These are phyloP conservation scores for Phrynocephalus forsythii DNA, from an alignment of 2,797 vertebrate species.

Conservation along the genomic window DNA sequence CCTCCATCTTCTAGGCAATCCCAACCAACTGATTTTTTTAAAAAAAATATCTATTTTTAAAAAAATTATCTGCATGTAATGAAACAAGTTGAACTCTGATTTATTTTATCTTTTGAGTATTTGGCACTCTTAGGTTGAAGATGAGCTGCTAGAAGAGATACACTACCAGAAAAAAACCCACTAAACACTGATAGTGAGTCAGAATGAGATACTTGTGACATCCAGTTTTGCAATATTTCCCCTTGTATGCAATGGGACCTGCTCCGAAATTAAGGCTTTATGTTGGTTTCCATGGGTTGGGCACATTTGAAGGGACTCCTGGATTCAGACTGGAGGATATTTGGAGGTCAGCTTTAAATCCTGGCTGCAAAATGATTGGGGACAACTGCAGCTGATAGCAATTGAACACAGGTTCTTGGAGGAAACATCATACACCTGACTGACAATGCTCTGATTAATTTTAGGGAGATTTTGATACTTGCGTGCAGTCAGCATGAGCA, in stretches of 20 bases:
- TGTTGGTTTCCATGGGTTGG: not conserved
- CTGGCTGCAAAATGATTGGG: not conserved
- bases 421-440: not conserved
- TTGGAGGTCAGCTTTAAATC: not conserved
- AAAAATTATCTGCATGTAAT: not conserved
- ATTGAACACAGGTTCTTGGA: not conserved
- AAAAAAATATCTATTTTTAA: too few species aligned
- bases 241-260: not conserved
- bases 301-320: not conserved
- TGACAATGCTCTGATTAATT: constrained; percentile 1
- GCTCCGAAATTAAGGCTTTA: not conserved
- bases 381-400: constrained; percentile 1
- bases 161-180: not conserved
- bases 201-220: constrained; percentile 18
- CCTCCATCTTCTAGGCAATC: not conserved
- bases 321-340: not conserved
- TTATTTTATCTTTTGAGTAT: not conserved
- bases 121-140: not conserved
- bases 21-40: not conserved
- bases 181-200: not conserved
- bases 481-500: not conserved
- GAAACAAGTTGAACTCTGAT: constrained; percentile 1
- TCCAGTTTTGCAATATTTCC: not conserved
- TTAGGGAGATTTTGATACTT: constrained; percentile 1
- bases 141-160: constrained; percentile 12